Evolutionary conservation across 2,113 vertebrate species (phyloP), one percentile per base, ranked within the genome.

Genomic region (Eira barbara): DNA sequence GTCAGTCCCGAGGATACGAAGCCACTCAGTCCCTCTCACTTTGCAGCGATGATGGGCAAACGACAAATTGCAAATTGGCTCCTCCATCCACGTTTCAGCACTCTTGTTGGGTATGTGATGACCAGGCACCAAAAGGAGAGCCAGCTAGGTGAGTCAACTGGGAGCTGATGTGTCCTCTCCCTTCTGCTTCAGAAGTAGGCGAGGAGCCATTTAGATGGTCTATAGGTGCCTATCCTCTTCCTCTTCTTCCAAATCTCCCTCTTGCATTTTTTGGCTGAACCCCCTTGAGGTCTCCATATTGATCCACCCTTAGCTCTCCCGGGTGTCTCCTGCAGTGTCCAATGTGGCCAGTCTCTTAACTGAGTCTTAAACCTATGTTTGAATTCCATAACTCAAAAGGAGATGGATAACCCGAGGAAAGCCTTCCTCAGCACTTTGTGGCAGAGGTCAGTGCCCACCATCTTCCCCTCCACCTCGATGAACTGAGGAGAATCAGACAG

Each of bases 391-490:
- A 39, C 47, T 42, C 63, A 67, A 57, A 57, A 27, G 11, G 9
- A 21, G 5, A 4, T 10, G 59, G n/a, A 23, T 25, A 29, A 47
- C 21, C 20, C 45, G 15, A 47, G 47, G 17, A 74, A 85, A 36
- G 71, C 0, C 45, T 13, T 39, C 49, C 39, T 49, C 3, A 0
- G 2, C 31, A 34, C 18, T 18, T 2, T 11, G 7, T 25, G 36
- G 39, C 12, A 4, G 8, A 47, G 1, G 5, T 34, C 7, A 57
- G 31, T 0, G 7, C 29, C 63, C 27, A 7, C 39, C 1, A 0
- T 8, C 45, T 20, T 18, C 45, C 34, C 36, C 17, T 2, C 31
- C 21, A 4, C 57, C 31, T 39, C n/a, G 39, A 20, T 13, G 49
- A 59, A 23, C 27, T 18, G 65, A n/a, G 3, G 20, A 69, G n/a